Evolutionary conservation across 2,113 vertebrate genomes (phyloP).

Genomic region (Falco punctatus): DNA sequence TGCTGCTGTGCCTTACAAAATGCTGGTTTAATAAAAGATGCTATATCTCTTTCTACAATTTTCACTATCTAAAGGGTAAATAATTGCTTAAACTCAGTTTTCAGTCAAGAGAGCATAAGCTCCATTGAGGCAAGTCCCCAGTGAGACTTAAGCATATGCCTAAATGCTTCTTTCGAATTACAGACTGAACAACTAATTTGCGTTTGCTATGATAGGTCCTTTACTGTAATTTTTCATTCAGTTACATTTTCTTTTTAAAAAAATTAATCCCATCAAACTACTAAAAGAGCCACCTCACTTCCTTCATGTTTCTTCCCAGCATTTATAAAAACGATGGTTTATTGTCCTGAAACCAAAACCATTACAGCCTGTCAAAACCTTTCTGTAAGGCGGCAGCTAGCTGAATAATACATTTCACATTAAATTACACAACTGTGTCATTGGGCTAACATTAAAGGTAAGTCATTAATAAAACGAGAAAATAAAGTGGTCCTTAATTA

Average conservation of each 20-base stretch:
- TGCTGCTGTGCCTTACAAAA: background rate
- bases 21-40: background rate
- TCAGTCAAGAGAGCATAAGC: background rate
- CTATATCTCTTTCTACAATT: background rate
- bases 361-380: slow-evolving; percentile 61
- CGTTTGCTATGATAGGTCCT: background rate
- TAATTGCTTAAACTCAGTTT: slow-evolving; percentile 14
- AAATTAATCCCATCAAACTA: slow-evolving; percentile 39
- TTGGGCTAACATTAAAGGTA: slow-evolving; percentile 68
- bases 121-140: background rate
- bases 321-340: slow-evolving; percentile 16
- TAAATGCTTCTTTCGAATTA: background rate
- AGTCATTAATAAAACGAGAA: slow-evolving; percentile 71
- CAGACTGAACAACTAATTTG: background rate
- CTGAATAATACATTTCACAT: slow-evolving; percentile 70
- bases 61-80: slow-evolving; percentile 26
- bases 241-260: slow-evolving; percentile 35
- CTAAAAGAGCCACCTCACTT: slow-evolving; percentile 25
- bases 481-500: slow-evolving; percentile 74
- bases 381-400: slow-evolving; percentile 44
- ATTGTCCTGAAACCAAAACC: slow-evolving; percentile 52
- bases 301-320: slow-evolving; percentile 49
- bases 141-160: background rate
- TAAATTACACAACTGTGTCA: slow-evolving; percentile 68
- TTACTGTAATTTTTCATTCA: background rate